Base-by-base conservation (phyloP, 2,113 vertebrate species). In the Brachirus orientalis region DNA sequence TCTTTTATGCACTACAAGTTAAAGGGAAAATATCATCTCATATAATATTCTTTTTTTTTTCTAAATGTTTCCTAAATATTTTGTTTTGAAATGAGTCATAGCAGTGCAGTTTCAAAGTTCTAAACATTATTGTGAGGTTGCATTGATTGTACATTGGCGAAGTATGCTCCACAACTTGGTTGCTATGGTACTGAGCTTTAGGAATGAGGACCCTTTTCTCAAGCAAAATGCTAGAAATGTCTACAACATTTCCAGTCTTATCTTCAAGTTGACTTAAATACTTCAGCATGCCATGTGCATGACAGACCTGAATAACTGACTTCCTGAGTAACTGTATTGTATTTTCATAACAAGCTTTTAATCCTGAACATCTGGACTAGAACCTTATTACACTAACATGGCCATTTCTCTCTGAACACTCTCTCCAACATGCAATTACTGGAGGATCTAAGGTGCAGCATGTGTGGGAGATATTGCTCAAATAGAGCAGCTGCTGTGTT, bases 381-480 rank as follows among this genome's bases (percentile, higher is more conserved):
- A 79, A 77, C 69, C 69, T 69, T 77, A 64, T 81, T 78, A 79
- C 72, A 78, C 81, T 68, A 80, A 80, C 83, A 78, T 48, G 67
- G 63, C 13, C 45, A 38, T 75, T 83, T 82, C 57, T 72, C 66
- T 80, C 69, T 33, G n/a, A 59, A 82, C 73, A 77, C 68, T 85
- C 69, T 75, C 69, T 52, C 82, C 73, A 75, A 64, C 73, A 56
- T 72, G 76, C 80, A 85, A 72, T 90, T 85, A 87, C 80, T 69
- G 63, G 69, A 59, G 60, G 78, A 76, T 81, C 69, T 74, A 64
- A 86, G 80, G 80, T 85, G 70, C 70, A 82, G 80, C 65, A 47
- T 84, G 86, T 88, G 88, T 90, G 83, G 85, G 82, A 77, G 82
- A 83, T 80, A 69, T 74, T 69, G 79, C 82, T 84, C 75, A 83